Base-by-base conservation (phyloP, 2,888 invertebrate genomes). In the Osedax fenrisi region DNA sequence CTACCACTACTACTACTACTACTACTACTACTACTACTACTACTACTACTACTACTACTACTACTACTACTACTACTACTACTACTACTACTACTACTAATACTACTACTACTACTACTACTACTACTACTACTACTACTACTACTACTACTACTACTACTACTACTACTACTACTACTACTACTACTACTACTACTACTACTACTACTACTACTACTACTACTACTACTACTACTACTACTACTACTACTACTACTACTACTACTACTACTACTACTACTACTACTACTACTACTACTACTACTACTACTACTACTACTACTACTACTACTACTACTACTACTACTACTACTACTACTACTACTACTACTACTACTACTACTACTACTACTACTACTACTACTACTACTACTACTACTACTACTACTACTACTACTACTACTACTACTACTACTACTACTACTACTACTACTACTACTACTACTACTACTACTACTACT, bases 21-120 rank as follows among this genome's bases (percentile, higher is more conserved):
- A 68, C 17, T 1, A 72, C 13, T 72, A 72, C 17, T 1, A 69
- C 17, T 72, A 69, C 17, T 72, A 69, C 13, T 1, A 69, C 17
- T 72, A 69, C 17, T 1, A 69, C 17, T 72, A 69, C 17, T 1
- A 56, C 56, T 67, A 67, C 62, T 1, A 72, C 62, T 67, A 72
- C 62, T 1, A 72, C 72, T 72, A 72, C 72, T 72, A 72, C 72
- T 1, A 72, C 72, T 1, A 72, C 72, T 1, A 72, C 64, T 72
- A 67, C 72, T 72, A 72, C 64, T 1, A 72, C 72, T 72, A 72
- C 64, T n/a, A n/a, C n/a, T n/a, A n/a, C n/a, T n/a, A n/a, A n/a
- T n/a, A n/a, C n/a, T n/a, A n/a, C n/a, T n/a, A n/a, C n/a, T 1
- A 72, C 23, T 72, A 72, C 72, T 72, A 72, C 64, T 72, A 72